Conservation (phyloP, 2,888 invertebrate species). For the Athalia rosae region DNA sequence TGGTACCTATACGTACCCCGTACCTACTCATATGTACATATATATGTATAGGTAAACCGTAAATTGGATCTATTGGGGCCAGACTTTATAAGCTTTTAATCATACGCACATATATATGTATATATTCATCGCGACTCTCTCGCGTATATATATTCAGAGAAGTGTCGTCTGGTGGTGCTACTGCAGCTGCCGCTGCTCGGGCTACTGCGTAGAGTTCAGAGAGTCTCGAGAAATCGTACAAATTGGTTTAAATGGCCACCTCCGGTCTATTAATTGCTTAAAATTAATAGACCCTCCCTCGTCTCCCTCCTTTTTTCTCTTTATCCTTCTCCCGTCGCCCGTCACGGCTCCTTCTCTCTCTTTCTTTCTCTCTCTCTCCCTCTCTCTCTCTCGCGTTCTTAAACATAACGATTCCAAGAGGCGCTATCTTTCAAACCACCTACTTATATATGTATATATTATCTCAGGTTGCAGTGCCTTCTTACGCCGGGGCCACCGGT, state of each 20-base stretch:
- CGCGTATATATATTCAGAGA: neutral
- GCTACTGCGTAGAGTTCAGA: neutral
- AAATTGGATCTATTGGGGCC: no score
- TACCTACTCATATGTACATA: no score
- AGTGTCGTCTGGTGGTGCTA: neutral
- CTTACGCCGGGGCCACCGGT: conserved; percentile 37
- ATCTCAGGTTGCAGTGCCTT: conserved; percentile 11
- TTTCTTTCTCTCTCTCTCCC: conserved; percentile 54
- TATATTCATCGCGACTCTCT: neutral
- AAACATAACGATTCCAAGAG: conserved; percentile 54
- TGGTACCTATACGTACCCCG: no score
- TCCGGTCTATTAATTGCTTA: conserved; percentile 43
- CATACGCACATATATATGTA: no score
- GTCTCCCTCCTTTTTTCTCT: conserved; percentile 43
- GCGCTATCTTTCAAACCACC: neutral
- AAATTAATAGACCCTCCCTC: conserved; percentile 25
- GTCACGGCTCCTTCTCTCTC: conserved; percentile 53
- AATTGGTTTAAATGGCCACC: conserved; percentile 43
- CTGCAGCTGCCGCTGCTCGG: neutral
- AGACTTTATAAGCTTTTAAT: no score
- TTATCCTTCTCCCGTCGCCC: conserved; percentile 53
- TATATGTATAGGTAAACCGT: no score
- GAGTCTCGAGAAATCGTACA: conserved; percentile 40
- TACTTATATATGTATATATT: neutral
- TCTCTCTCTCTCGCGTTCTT: conserved; percentile 48